phyloP scores from a whole-genome alignment of 1,140 invertebrate genomes.

The Heterodera carotae region DNA sequence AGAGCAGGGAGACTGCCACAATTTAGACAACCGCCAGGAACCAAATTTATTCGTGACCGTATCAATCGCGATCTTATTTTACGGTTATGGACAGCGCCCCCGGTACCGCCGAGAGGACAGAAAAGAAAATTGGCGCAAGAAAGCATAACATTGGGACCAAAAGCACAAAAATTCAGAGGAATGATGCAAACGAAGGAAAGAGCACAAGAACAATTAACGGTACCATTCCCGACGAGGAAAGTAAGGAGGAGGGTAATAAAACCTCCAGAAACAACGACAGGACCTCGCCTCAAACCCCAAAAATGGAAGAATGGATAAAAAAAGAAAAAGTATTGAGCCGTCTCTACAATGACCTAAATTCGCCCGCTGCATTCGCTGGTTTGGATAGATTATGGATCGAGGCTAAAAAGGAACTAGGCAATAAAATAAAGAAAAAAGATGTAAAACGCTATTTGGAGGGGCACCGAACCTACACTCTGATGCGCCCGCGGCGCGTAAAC shows the following conservation, averaged over 20 bases:
- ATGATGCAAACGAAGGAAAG: not conserved
- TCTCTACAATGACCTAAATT: constrained; percentile 24
- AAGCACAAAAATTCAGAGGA: not conserved
- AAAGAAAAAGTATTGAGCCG: constrained; percentile 28
- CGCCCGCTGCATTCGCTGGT: constrained; percentile 27
- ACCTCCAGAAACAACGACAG: too few relatives aligned
- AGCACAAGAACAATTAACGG: not conserved
- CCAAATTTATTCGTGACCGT: not conserved
- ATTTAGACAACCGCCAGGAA: not conserved
- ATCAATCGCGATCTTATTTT: not conserved
- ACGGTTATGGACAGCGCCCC: not conserved
- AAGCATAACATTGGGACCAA: not conserved
- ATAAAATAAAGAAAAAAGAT: not conserved
- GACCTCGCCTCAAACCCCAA: not conserved
- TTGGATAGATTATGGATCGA: constrained; percentile 21
- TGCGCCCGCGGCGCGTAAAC: constrained; percentile 1
- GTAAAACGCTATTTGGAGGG: constrained; percentile 21
- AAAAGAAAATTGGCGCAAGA: not conserved
- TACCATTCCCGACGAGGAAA: not conserved
- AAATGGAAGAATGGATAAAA: not conserved
- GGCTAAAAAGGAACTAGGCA: not conserved
- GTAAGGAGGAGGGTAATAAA: not conserved
- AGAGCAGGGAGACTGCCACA: not conserved
- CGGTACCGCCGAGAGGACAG: not conserved
- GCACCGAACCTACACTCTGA: constrained; percentile 11